Evolutionary conservation across 2,113 vertebrate genomes (phyloP).

Genomic region (Sus scrofa): DNA sequence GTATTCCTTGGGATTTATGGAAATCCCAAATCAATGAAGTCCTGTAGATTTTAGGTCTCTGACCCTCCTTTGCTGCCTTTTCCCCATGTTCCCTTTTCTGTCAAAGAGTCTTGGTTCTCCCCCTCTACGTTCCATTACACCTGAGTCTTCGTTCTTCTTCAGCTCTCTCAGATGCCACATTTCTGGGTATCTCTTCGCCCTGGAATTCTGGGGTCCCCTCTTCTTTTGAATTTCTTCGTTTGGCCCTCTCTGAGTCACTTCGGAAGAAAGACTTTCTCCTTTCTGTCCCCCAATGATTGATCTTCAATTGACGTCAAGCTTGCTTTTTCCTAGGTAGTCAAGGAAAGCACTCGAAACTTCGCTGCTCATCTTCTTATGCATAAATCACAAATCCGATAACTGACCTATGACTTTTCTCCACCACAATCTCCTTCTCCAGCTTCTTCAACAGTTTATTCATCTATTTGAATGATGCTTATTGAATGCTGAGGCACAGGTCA

Average conservation of each 20-base stretch:
- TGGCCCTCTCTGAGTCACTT: neutral
- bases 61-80: neutral
- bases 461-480: neutral
- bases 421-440: neutral
- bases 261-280: neutral
- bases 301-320: neutral
- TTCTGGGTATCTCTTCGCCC: neutral
- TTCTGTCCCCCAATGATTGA: neutral
- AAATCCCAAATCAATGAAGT: neutral
- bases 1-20: neutral
- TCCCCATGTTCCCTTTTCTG: neutral
- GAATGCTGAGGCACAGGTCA: neutral
- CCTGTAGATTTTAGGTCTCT: neutral
- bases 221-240: neutral
- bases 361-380: neutral
- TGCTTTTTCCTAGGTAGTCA: neutral
- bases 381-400: slow-evolving; percentile 45
- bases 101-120: neutral
- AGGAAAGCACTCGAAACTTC: neutral
- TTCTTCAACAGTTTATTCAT: neutral
- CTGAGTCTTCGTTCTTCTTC: neutral
- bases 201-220: neutral
- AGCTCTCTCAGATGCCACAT: neutral
- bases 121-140: neutral
- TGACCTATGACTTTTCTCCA: neutral